Base-by-base conservation (phyloP, 2,888 invertebrate genomes). In the Polia nebulosa region DNA sequence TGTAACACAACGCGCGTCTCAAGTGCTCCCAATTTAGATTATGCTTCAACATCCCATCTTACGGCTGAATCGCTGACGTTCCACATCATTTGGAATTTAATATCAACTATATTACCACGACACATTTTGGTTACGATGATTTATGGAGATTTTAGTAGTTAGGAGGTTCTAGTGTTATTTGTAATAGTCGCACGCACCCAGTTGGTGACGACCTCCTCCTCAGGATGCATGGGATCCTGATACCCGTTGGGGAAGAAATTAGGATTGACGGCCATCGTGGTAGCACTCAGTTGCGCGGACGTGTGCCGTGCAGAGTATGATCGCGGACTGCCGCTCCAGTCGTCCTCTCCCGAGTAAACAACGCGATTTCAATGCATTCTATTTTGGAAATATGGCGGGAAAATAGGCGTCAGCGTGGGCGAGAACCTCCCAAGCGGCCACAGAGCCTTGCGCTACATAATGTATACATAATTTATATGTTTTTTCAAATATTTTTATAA, bases 121-220 rank as follows among this genome's bases (percentile, higher is more conserved):
- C 75, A 82, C 82, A 72, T 62, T 70, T 74, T 74, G 36, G 58
- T 68, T 57, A 68, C 51, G n/a, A 68, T 77, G 62, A 73, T 49
- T 72, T 69, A 71, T 71, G 29, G 13, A 53, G 63, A 36, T 66
- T 72, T 67, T 66, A 80, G 75, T 69, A 61, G 64, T 66, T 68
- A 72, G n/a, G 53, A 73, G 55, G 58, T 72, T 76, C 65, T 81
- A 73, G 60, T 63, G 51, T 74, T 66, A 83, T 60, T 72, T 60
- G 64, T 78, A 80, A 78, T 68, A 74, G 82, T 78, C 71, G 85
- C 88, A 96, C 96, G 93, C 96, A 96, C 96, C 96, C 96, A 96
- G 88, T 96, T 96, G 85, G 94, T 92, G 86, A 96, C 96, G 71
- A 95, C 95, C 90, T 96, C 96, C 78, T 96, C 96, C 76, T 96